phyloP scores from a whole-genome alignment of 1,140 invertebrate species.

The Colletes latitarsis region DNA sequence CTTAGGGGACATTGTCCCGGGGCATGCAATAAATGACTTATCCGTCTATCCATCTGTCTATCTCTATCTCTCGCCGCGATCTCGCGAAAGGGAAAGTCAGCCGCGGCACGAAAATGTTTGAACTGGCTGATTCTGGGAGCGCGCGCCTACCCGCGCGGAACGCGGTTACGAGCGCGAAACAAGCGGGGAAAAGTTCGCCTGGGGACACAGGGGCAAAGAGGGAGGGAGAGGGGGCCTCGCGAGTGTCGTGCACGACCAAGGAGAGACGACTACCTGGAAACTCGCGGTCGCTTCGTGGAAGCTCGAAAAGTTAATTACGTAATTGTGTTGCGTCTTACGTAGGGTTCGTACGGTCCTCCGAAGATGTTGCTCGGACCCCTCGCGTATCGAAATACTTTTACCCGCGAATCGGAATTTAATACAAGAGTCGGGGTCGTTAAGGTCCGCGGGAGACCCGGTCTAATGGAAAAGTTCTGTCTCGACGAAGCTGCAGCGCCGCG shows the following conservation, averaged over 20 bases:
- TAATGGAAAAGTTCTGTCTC: constrained; percentile 47
- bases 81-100: constrained; percentile 37
- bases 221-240: not conserved
- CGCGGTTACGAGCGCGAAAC: not conserved
- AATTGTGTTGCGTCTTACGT: constrained; percentile 36
- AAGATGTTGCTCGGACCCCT: not conserved
- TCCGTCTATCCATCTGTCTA: not conserved
- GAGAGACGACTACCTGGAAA: constrained; percentile 6
- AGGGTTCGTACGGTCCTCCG: constrained; percentile 9
- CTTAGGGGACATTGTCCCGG: no score
- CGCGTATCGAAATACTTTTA: constrained; percentile 36
- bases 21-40: no score
- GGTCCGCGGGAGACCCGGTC: constrained; percentile 5
- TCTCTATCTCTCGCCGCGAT: not conserved
- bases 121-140: not conserved
- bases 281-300: constrained; percentile 31
- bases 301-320: constrained; percentile 45
- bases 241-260: not conserved
- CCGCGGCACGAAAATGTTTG: constrained; percentile 22
- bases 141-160: constrained; percentile 16
- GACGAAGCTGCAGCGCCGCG: constrained; percentile 1
- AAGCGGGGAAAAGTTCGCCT: constrained; percentile 4
- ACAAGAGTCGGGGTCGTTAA: constrained; percentile 26
- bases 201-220: not conserved
- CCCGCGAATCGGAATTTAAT: constrained; percentile 41